Evolutionary conservation across 2,888 invertebrate species (phyloP).

Genomic region (Piscicola geometra): DNA sequence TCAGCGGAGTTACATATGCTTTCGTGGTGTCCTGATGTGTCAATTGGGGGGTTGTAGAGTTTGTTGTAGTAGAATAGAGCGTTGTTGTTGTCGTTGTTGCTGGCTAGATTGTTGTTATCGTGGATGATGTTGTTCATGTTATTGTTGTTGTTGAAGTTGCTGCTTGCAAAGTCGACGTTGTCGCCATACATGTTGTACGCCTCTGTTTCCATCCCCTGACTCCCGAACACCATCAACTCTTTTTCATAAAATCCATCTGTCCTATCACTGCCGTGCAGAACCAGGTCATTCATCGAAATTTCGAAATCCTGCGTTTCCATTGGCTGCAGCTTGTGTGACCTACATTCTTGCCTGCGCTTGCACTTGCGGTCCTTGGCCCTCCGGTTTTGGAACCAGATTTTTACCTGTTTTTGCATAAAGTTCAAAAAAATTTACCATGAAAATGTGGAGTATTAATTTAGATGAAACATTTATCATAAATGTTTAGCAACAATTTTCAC

Average conservation of each 20-base stretch:
- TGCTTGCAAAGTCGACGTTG: background rate
- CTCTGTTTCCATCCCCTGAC: background rate
- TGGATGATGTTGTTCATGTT: background rate
- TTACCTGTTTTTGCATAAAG: too few species aligned
- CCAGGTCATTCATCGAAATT: background rate
- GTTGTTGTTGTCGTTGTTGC: too few species aligned
- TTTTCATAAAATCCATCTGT: background rate
- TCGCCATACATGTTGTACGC: background rate
- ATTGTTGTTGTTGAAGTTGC: constrained; percentile 6
- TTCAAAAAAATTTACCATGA: too few species aligned
- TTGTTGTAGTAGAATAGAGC: background rate
- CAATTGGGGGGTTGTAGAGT: background rate
- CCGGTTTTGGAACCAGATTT: constrained; percentile 63
- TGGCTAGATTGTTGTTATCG: too few species aligned
- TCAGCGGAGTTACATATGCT: too few species aligned
- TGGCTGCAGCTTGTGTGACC: background rate
- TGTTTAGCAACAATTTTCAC: too few species aligned
- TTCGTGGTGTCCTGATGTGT: too few species aligned
- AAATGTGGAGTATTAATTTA: too few species aligned
- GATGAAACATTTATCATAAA: too few species aligned
- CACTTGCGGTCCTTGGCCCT: constrained; percentile 76
- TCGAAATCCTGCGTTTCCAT: background rate
- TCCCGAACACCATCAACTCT: background rate
- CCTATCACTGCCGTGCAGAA: background rate
- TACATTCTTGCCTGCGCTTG: constrained; percentile 23